Evolutionary conservation across 2,113 vertebrate genomes (phyloP), one percentile per base, ranked within the genome.

Genomic region (Microcebus ravelobensis): DNA sequence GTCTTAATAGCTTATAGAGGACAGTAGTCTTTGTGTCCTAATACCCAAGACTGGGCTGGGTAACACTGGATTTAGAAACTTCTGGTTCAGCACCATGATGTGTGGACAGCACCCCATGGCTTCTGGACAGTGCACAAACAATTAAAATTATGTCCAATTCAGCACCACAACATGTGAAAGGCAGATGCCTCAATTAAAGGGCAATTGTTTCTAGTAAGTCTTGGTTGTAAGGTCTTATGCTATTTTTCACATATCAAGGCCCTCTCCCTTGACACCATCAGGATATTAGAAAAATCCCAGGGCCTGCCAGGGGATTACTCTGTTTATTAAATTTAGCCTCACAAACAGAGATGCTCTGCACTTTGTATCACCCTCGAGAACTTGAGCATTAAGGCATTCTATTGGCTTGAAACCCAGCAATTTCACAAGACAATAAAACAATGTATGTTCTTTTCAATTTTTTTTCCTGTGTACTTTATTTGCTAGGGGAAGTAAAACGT

Each of bases 261-360:
- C 84, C 55, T 96, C 61, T 98, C 97, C 96, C 97, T 96, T 71
- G 98, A 91, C 88, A 96, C 98, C 81, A 96, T 97, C 95, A 96
- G 84, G 96, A 97, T 98, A 98, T 98, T 98, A 98, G 97, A 98
- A 98, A 97, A 97, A 96, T 96, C 95, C 96, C 71, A 76, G 95
- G 87, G 90, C 83, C 89, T 97, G 87, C 93, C 97, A 94, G 94
- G 97, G 97, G 96, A 98, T 97, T 98, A 92, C 97, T 98, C 96
- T 98, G 97, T 97, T 98, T 98, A 98, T 98, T 98, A 98, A 98
- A 98, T 97, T 97, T 96, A 98, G 97, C 87, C 96, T 97, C 96
- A 90, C 97, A 98, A 98, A 97, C 97, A 97, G 97, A 97, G 92
- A 96, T 79, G 90, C 93, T 97, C 80, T 98, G 97, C 97, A 96